Percentiles rank a stretch among this genome's conserved stretches.
Conservation (phyloP, 2,888 invertebrate species). For the Vannuccia rotundouncinata region DNA sequence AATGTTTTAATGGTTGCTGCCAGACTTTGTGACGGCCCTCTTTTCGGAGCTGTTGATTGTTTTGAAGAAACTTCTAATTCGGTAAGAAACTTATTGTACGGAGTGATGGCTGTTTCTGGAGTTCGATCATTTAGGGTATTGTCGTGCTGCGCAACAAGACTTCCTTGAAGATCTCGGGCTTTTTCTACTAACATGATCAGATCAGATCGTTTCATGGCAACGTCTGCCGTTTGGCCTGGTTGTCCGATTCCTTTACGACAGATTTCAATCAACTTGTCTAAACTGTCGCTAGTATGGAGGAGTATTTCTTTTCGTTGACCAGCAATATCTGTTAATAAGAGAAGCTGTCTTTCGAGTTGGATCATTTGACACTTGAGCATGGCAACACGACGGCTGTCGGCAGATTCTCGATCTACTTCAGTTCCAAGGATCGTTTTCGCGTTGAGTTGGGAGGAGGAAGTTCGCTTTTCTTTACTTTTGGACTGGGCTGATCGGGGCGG, state of each 20-base stretch:
- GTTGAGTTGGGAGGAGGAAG: neutral
- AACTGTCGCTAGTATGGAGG: neutral
- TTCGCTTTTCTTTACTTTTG: neutral
- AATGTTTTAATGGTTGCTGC: neutral
- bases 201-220: neutral
- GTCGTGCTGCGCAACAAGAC: neutral
- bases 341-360: constrained; percentile 31
- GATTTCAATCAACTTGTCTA: neutral
- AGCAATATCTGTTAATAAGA: neutral
- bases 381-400: constrained; percentile 9
- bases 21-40: neutral
- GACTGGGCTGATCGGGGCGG: no score
- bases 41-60: neutral
- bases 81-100: neutral
- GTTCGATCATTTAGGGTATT: neutral
- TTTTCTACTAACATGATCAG: neutral
- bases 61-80: neutral
- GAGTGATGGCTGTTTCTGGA: neutral
- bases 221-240: neutral
- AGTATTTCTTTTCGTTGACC: neutral
- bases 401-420: constrained; percentile 5
- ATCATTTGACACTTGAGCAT: constrained; percentile 31
- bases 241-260: neutral
- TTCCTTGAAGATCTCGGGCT: neutral
- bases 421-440: neutral